Evolutionary conservation across 2,113 vertebrate genomes (phyloP).

Genomic region (Trogon melanurus): DNA sequence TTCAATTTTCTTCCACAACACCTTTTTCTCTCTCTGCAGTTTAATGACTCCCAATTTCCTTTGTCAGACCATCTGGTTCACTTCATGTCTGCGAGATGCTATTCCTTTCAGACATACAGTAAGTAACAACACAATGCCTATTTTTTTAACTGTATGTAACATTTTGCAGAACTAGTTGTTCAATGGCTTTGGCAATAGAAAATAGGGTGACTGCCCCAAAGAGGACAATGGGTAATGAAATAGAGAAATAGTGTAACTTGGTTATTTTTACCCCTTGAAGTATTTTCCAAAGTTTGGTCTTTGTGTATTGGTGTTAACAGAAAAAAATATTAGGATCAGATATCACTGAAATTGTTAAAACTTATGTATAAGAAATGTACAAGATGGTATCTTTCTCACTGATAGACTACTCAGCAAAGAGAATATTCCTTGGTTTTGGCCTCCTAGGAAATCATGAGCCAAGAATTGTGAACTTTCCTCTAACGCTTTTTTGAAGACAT

Average conservation of each 20-base stretch:
- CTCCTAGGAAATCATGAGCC: not conserved
- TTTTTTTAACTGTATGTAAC: not conserved
- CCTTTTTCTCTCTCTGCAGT: slow-evolving; percentile 21
- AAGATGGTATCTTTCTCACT: not conserved
- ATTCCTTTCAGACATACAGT: slow-evolving; percentile 6
- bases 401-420: not conserved
- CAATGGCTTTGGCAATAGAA: not conserved
- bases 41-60: slow-evolving; percentile 50
- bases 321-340: not conserved
- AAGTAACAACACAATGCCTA: not conserved
- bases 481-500: not conserved
- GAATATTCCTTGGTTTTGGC: not conserved
- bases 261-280: not conserved
- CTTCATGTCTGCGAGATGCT: not conserved
- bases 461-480: not conserved
- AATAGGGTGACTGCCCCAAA: not conserved
- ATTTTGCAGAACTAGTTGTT: not conserved
- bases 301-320: not conserved
- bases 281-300: not conserved
- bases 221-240: not conserved
- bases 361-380: not conserved
- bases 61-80: slow-evolving; percentile 35
- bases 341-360: not conserved
- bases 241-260: not conserved
- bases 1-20: slow-evolving; percentile 23